Conservation (phyloP, 2,888 invertebrate genomes). For the Petrolisthes manimaculis region DNA sequence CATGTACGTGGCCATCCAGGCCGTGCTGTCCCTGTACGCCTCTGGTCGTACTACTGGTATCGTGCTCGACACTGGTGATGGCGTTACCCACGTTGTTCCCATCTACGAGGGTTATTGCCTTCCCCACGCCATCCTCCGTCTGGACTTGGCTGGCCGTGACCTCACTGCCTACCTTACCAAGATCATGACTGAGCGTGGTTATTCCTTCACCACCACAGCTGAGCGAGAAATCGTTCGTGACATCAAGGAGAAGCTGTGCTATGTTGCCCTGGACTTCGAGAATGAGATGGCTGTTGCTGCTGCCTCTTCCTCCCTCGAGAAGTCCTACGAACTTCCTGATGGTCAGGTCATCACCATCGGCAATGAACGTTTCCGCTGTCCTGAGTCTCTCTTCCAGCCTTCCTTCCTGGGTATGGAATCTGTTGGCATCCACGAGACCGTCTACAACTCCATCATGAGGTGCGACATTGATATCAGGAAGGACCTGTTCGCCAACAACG, state of each 20-base stretch:
- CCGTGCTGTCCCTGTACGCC: slow-evolving; percentile 72
- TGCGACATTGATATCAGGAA: slow-evolving; percentile 69
- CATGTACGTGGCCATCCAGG: slow-evolving; percentile 74
- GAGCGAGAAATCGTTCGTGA: slow-evolving; percentile 76
- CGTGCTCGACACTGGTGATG: slow-evolving; percentile 62
- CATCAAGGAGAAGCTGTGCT: slow-evolving; percentile 78
- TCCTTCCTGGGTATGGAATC: slow-evolving; percentile 65
- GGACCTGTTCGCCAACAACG: slow-evolving; percentile 67
- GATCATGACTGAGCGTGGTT: slow-evolving; percentile 95
- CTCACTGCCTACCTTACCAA: slow-evolving; percentile 97
- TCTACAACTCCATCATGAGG: slow-evolving; percentile 75
- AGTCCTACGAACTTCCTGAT: slow-evolving; percentile 85
- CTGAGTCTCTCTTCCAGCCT: slow-evolving; percentile 66
- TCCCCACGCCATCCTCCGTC: slow-evolving; percentile 95
- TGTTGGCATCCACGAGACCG: slow-evolving; percentile 71
- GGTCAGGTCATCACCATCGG: slow-evolving; percentile 92
- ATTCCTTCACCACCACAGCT: slow-evolving; percentile 89
- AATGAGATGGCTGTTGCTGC: slow-evolving; percentile 93
- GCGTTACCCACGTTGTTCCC: slow-evolving; percentile 63
- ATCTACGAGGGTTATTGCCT: slow-evolving; percentile 74
- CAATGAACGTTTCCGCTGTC: slow-evolving; percentile 85
- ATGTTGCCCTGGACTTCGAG: slow-evolving; percentile 78
- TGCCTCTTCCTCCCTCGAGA: slow-evolving; percentile 68
- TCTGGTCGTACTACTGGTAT: slow-evolving; percentile 72
- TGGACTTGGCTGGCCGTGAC: slow-evolving; percentile 96